Evolutionary conservation across 2,888 invertebrate genomes (phyloP).

Genomic region (Eupeodes latifasciatus): DNA sequence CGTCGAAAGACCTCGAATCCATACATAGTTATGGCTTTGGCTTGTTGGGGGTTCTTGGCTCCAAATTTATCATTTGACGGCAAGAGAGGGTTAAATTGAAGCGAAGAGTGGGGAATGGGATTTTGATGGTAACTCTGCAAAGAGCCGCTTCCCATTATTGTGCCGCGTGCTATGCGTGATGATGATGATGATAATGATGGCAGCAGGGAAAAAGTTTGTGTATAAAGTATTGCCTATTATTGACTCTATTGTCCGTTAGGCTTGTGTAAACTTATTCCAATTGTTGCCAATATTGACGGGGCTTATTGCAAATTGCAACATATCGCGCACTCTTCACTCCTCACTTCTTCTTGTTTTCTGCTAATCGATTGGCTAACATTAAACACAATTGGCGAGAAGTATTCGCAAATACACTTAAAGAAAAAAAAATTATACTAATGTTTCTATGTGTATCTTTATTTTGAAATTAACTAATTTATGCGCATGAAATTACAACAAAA

Average conservation of each 20-base stretch:
- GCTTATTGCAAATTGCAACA: constrained; percentile 59
- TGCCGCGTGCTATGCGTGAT: constrained; percentile 41
- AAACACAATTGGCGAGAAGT: constrained; percentile 47
- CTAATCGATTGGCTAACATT: constrained; percentile 69
- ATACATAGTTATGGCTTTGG: constrained; percentile 10
- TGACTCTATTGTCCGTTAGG: constrained; percentile 49
- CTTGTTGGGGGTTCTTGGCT: constrained; percentile 57
- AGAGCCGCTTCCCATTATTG: constrained; percentile 64
- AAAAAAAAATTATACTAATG: neutral
- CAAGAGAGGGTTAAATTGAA: neutral
- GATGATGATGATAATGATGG: neutral
- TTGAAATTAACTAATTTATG: constrained; percentile 72
- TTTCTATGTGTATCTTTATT: constrained; percentile 46
- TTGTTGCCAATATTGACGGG: constrained; percentile 73
- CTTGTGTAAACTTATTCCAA: constrained; percentile 67
- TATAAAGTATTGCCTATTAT: constrained; percentile 15
- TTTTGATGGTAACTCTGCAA: neutral
- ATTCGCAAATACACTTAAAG: constrained; percentile 53
- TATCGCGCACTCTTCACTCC: neutral
- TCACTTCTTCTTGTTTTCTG: neutral
- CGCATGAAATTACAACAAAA: constrained; percentile 48
- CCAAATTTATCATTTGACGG: neutral
- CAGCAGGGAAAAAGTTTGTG: constrained; percentile 6
- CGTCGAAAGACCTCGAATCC: constrained; percentile 53
- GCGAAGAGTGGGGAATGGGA: neutral